These are phyloP conservation scores for Scaptodrosophila latifasciaeformis DNA, from an alignment of 2,888 invertebrate species.

Conservation along the genomic window DNA sequence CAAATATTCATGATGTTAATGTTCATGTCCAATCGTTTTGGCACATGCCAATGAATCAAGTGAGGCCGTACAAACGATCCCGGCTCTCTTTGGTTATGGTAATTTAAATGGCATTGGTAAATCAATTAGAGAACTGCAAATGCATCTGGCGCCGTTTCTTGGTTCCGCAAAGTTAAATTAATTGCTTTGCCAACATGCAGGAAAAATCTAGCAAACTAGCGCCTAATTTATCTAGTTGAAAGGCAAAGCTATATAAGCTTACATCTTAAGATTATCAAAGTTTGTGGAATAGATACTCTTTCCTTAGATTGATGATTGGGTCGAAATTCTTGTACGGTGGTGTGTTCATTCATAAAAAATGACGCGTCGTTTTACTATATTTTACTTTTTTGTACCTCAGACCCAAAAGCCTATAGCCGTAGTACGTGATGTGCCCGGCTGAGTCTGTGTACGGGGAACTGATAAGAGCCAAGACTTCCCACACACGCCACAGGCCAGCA, in stretches of 20 bases:
- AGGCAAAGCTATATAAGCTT: too few species aligned
- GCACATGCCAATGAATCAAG: background rate
- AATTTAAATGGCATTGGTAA: slow-evolving; percentile 1
- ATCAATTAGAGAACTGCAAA: slow-evolving; percentile 40
- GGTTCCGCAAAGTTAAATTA: too few species aligned
- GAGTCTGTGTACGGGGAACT: slow-evolving; percentile 1
- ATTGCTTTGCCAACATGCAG: slow-evolving; percentile 24
- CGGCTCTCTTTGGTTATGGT: background rate
- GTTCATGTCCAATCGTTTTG: too few species aligned
- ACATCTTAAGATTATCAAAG: too few species aligned
- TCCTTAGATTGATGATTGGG: too few species aligned
- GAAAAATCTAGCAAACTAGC: too few species aligned
- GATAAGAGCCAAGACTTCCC: slow-evolving; percentile 60
- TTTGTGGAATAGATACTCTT: too few species aligned
- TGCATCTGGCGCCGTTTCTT: slow-evolving; percentile 37
- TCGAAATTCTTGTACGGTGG: too few species aligned
- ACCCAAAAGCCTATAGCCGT: background rate
- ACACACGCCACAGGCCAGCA: slow-evolving; percentile 47
- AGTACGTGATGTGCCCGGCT: background rate
- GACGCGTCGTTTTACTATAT: slow-evolving; percentile 51
- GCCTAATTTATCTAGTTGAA: too few species aligned
- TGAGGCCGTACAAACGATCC: slow-evolving; percentile 12
- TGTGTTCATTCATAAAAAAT: slow-evolving; percentile 55
- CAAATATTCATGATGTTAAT: too few species aligned
- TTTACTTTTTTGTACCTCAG: too few species aligned